phyloP scores from a whole-genome alignment of 2,113 vertebrate genomes.

The Tympanuchus pallidicinctus region DNA sequence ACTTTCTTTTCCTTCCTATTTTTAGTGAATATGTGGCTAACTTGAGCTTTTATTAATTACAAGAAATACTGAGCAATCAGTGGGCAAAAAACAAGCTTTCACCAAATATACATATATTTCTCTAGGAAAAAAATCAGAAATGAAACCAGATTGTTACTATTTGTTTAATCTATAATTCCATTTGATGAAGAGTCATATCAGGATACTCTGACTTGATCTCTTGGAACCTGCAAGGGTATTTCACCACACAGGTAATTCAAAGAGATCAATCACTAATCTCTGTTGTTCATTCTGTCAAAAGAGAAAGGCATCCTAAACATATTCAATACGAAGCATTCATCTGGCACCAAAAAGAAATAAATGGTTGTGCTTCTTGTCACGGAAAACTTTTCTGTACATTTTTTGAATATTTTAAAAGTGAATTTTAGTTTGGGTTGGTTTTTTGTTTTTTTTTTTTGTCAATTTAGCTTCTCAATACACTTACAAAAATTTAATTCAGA shows the following conservation, averaged over 20 bases:
- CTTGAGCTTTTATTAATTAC: not conserved
- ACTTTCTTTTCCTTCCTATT: not conserved
- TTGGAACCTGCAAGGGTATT: not conserved
- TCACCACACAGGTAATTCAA: not conserved
- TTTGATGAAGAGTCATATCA: not conserved
- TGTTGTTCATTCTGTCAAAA: not conserved
- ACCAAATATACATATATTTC: not conserved
- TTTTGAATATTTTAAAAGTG: not conserved
- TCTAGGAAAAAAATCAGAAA: not conserved
- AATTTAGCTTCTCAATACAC: not conserved
- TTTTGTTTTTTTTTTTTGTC: no score
- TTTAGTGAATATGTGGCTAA: not conserved
- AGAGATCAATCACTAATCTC: not conserved
- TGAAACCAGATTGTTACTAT: not conserved
- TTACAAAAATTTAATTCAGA: not conserved
- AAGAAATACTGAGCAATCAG: not conserved
- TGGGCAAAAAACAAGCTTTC: not conserved
- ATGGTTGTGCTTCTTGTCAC: not conserved
- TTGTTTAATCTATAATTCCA: slow-evolving; percentile 28
- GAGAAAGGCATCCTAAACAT: not conserved
- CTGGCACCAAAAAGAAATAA: not conserved
- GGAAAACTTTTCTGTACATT: not conserved
- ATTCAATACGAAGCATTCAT: not conserved
- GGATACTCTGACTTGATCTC: not conserved
- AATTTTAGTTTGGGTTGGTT: not conserved